phyloP scores from a whole-genome alignment of 2,113 vertebrate genomes.

The Hystrix cristata region DNA sequence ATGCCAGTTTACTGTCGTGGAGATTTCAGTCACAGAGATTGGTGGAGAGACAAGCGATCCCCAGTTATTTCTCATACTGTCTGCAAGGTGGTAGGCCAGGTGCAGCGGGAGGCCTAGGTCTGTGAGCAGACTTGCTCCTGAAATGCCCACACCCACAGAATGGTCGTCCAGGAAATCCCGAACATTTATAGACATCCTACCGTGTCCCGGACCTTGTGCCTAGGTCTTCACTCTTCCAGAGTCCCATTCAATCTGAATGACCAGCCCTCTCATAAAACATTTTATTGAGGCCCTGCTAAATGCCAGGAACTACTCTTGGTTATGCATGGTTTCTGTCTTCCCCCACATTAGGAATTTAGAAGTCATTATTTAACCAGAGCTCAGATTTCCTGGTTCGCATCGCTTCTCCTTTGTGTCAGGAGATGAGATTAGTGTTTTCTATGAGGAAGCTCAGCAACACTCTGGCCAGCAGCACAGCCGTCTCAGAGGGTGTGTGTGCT shows the following conservation, averaged over 20 bases:
- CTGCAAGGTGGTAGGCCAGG: background rate
- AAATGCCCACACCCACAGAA: background rate
- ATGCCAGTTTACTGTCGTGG: background rate
- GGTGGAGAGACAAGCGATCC: background rate
- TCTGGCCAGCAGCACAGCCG: too few species aligned
- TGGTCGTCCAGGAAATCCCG: background rate
- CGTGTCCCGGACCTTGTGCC: background rate
- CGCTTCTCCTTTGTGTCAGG: background rate
- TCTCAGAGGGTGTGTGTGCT: background rate
- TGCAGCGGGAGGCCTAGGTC: background rate
- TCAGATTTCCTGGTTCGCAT: constrained; percentile 12
- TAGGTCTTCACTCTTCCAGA: background rate
- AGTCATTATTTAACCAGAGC: constrained; percentile 74
- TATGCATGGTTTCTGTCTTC: constrained; percentile 61
- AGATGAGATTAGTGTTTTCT: background rate
- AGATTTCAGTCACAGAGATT: background rate
- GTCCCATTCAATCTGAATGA: background rate
- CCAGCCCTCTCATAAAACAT: background rate
- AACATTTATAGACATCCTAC: background rate
- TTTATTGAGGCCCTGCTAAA: background rate
- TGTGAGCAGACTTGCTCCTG: background rate
- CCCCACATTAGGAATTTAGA: constrained; percentile 51
- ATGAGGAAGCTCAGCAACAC: background rate
- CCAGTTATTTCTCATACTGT: background rate
- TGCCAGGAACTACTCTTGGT: background rate